phyloP scores from a whole-genome alignment of 2,113 vertebrate species.

The Lepus timidus region DNA sequence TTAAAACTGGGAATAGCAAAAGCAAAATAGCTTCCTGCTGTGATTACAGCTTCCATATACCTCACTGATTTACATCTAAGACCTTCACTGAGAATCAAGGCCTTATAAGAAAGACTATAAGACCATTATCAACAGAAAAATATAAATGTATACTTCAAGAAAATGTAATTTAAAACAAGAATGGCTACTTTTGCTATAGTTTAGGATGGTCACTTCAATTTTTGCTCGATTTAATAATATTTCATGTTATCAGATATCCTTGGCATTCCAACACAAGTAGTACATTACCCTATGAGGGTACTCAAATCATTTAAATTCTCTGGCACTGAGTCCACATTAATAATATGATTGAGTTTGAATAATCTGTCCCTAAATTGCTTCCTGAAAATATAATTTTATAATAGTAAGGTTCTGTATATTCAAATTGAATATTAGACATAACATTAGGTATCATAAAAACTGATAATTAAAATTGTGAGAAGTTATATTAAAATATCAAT shows the following conservation, averaged over 20 bases:
- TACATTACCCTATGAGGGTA: not conserved
- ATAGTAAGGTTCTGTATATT: not conserved
- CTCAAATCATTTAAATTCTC: not conserved
- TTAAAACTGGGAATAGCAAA: not conserved
- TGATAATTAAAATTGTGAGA: conserved; percentile 13
- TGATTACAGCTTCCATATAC: not conserved
- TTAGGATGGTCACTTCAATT: not conserved
- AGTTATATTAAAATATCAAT: conserved; percentile 24
- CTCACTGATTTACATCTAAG: not conserved
- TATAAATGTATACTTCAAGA: not conserved
- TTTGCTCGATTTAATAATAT: conserved; percentile 14
- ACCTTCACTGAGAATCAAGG: not conserved
- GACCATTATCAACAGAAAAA: not conserved
- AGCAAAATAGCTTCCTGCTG: not conserved
- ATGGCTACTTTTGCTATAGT: not conserved
- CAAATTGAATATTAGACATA: not conserved
- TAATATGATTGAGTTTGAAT: conserved; percentile 2
- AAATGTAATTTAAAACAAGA: not conserved
- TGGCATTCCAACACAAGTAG: not conserved
- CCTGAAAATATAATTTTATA: conserved; percentile 4
- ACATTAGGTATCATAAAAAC: conserved; percentile 35
- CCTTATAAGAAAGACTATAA: not conserved
- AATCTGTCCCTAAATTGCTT: conserved; percentile 44
- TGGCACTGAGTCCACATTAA: not conserved
- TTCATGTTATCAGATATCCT: not conserved